Conservation (phyloP, 2,888 invertebrate genomes). For the Ochlodes sylvanus region DNA sequence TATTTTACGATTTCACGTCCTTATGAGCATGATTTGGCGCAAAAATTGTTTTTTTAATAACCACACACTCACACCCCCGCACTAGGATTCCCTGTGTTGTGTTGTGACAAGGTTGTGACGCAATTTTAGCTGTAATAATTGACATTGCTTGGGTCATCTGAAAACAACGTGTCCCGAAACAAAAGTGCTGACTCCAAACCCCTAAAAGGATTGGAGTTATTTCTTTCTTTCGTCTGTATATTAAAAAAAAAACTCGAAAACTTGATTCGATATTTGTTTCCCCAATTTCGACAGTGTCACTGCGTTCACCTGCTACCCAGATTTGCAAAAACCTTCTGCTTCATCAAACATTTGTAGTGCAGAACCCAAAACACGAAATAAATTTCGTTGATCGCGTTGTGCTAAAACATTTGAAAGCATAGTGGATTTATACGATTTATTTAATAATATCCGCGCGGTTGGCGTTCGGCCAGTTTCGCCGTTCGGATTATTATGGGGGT, state of each 20-base stretch:
- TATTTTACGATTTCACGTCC: background rate
- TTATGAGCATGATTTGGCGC: background rate
- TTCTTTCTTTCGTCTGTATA: too few relatives aligned
- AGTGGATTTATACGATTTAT: constrained; percentile 1
- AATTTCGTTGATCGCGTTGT: too few relatives aligned
- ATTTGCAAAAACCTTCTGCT: too few relatives aligned
- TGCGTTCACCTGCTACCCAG: background rate
- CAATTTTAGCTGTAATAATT: background rate
- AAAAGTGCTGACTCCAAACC: too few relatives aligned
- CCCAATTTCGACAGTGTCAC: too few relatives aligned
- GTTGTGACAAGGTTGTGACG: too few relatives aligned
- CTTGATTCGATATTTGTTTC: too few relatives aligned
- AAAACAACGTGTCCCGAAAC: too few relatives aligned
- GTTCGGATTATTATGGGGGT: background rate
- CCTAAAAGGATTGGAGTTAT: too few relatives aligned
- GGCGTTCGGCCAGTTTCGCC: background rate
- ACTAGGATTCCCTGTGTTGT: too few relatives aligned
- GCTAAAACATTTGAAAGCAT: background rate
- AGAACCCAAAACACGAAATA: background rate
- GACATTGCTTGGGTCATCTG: background rate
- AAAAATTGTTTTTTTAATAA: background rate
- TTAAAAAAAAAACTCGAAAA: too few relatives aligned
- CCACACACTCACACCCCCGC: background rate
- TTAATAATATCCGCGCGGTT: constrained; percentile 3
- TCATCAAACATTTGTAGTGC: background rate